Conservation (phyloP, 2,113 vertebrate genomes). For the Nettapus auritus region DNA sequence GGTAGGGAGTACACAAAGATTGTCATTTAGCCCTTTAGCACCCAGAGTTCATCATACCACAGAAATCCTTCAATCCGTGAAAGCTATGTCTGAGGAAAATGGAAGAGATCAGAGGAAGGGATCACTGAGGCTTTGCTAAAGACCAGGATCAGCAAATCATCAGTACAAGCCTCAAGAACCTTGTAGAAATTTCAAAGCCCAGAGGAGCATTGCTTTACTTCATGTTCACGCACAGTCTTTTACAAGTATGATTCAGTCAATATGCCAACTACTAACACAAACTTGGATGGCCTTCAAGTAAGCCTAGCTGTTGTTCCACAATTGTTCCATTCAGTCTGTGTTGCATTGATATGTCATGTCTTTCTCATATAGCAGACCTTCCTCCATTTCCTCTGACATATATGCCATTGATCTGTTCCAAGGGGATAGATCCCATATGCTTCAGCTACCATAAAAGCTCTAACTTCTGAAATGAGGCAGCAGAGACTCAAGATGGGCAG, state of each 20-base stretch:
- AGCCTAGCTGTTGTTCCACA: neutral
- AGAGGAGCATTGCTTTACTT: neutral
- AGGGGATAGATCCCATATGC: neutral
- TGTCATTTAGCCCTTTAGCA: neutral
- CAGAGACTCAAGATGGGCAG: neutral
- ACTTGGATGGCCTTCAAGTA: neutral
- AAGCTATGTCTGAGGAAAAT: neutral
- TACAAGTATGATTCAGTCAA: neutral
- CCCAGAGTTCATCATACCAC: neutral
- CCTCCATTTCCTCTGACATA: neutral
- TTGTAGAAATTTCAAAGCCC: neutral
- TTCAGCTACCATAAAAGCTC: neutral
- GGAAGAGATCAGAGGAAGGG: neutral
- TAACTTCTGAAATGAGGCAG: neutral
- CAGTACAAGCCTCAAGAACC: neutral
- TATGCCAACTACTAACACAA: neutral
- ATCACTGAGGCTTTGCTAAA: neutral
- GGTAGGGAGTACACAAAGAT: neutral
- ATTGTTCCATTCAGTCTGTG: neutral
- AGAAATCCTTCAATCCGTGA: rapidly evolving
- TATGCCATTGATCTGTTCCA: neutral
- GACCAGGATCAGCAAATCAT: neutral
- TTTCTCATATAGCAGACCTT: neutral
- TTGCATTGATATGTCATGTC: neutral
- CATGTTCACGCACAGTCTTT: neutral